Conservation (phyloP, 1,140 invertebrate genomes). For the Cydia splendana region DNA sequence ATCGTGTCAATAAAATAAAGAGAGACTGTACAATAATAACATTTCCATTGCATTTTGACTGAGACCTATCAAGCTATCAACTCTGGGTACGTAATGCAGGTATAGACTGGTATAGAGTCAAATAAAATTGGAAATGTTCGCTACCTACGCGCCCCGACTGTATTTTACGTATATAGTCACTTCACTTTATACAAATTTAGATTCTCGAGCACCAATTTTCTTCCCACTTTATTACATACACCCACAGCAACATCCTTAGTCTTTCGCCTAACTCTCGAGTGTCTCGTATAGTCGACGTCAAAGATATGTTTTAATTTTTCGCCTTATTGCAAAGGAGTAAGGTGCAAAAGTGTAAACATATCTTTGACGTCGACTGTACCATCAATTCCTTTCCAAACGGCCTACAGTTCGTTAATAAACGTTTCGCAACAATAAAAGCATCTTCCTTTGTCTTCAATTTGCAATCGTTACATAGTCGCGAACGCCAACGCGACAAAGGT, state of each 20-base stretch:
- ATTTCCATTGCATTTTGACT: neutral
- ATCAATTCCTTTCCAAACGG: neutral
- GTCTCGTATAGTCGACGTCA: too few species aligned
- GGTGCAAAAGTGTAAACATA: too few species aligned
- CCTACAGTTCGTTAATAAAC: conserved; percentile 5
- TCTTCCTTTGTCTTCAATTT: conserved; percentile 28
- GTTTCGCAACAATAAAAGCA: conserved; percentile 9
- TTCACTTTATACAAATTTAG: neutral
- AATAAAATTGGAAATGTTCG: neutral
- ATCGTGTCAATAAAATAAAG: neutral
- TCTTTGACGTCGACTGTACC: too few species aligned
- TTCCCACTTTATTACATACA: neutral
- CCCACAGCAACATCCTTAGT: neutral
- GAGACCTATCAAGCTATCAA: neutral
- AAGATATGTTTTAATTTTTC: too few species aligned
- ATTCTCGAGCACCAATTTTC: neutral
- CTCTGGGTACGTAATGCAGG: neutral
- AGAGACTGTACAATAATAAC: neutral
- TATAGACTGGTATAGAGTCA: neutral
- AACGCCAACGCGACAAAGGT: conserved; percentile 31
- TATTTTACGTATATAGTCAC: neutral
- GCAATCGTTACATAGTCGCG: conserved; percentile 25
- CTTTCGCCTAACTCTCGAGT: neutral
- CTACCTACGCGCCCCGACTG: neutral
- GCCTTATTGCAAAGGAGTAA: too few species aligned